These are phyloP conservation scores for Aeoliscus strigatus DNA, from an alignment of 2,797 vertebrate genomes.

Conservation along the genomic window DNA sequence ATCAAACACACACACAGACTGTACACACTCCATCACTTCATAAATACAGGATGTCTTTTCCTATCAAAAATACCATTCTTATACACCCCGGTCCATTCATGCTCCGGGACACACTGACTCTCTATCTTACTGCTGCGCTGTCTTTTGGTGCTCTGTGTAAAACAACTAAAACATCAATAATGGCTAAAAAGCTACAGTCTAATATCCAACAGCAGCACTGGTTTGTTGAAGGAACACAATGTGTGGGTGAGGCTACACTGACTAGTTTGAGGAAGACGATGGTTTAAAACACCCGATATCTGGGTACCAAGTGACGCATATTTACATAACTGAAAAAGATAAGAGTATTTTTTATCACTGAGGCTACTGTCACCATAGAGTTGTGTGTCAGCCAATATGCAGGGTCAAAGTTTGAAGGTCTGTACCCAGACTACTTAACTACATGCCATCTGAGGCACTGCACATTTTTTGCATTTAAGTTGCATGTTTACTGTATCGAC, in stretches of 20 bases:
- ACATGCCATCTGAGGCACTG: too few species aligned
- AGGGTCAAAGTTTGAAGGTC: constrained; percentile 10
- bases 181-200: constrained; percentile 39
- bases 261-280: constrained; percentile 9
- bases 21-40: constrained; percentile 2
- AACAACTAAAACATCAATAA: constrained; percentile 45
- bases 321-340: constrained; percentile 38
- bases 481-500: constrained; percentile 37
- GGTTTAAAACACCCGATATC: constrained; percentile 32
- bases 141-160: constrained; percentile 31
- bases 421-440: constrained; percentile 2
- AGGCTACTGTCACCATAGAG: constrained; percentile 14
- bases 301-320: constrained; percentile 47
- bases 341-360: constrained; percentile 14
- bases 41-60: constrained; percentile 22
- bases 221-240: constrained; percentile 17
- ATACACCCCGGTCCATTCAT: constrained; percentile 35
- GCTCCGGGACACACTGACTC: constrained; percentile 16
- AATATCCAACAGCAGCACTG: constrained; percentile 30
- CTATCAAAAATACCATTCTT: constrained; percentile 29
- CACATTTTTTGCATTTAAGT: too few species aligned
- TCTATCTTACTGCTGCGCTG: constrained; percentile 42
- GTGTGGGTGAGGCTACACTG: not conserved
- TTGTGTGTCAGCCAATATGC: constrained; percentile 24
- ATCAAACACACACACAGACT: constrained; percentile 27